Evolutionary conservation across 2,797 vertebrate genomes (phyloP).

Genomic region (Poeciliopsis infans): DNA sequence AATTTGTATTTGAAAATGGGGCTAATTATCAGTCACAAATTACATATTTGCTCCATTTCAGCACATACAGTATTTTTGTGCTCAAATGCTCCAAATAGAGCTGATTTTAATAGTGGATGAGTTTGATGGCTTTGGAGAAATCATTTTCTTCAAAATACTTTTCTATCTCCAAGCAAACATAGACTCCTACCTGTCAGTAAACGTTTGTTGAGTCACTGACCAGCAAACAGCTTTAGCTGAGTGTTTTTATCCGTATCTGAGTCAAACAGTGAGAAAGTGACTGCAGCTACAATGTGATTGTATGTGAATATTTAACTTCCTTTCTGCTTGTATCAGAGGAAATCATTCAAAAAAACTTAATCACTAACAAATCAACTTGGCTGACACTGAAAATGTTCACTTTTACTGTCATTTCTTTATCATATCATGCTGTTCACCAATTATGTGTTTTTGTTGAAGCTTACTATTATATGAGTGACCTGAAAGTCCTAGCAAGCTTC

Average conservation of each 20-base stretch:
- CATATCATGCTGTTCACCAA: too few relatives aligned
- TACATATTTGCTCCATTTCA: neutral
- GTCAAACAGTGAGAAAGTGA: neutral
- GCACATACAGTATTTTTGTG: neutral
- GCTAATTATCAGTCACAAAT: neutral
- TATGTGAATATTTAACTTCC: neutral
- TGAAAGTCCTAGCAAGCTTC: too few relatives aligned
- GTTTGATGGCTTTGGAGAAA: slow-evolving; percentile 1
- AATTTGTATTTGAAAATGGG: too few relatives aligned
- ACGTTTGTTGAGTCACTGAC: neutral
- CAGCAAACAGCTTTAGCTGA: neutral
- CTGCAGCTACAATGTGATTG: neutral
- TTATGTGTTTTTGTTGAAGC: too few relatives aligned
- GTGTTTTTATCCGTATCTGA: neutral
- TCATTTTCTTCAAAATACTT: neutral
- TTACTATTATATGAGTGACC: too few relatives aligned
- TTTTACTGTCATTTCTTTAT: neutral
- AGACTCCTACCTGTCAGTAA: neutral
- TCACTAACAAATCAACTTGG: neutral
- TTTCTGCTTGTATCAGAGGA: neutral
- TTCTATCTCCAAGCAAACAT: neutral
- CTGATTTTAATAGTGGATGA: neutral
- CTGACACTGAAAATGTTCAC: neutral
- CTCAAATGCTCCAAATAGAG: neutral
- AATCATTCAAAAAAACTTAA: neutral